Conservation (phyloP, 2,113 vertebrate species). For the Campylomormyrus tamandua region DNA sequence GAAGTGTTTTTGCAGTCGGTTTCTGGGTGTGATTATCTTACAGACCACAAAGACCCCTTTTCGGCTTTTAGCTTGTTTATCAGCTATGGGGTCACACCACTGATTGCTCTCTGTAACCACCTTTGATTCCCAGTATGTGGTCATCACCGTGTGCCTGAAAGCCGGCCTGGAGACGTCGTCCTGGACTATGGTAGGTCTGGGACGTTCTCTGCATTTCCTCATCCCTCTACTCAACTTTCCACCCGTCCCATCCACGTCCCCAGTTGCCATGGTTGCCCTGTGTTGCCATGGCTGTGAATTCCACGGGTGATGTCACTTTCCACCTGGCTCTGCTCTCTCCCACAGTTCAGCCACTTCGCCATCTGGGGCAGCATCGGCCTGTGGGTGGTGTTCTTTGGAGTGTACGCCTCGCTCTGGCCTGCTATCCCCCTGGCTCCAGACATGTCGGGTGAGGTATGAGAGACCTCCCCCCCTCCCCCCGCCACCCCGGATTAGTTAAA, state of each 20-base stretch:
- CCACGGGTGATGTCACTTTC: neutral
- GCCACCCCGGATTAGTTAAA: neutral
- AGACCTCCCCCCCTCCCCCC: neutral
- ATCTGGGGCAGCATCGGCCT: constrained; percentile 96
- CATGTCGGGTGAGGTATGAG: constrained; percentile 97
- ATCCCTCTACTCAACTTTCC: constrained; percentile 28
- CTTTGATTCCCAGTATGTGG: constrained; percentile 79
- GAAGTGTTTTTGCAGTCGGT: neutral
- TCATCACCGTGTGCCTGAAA: constrained; percentile 98
- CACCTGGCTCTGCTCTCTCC: constrained; percentile 19
- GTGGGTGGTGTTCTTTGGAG: constrained; percentile 92
- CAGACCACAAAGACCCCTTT: neutral
- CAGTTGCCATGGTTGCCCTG: neutral
- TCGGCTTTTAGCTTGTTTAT: neutral
- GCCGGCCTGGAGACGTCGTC: constrained; percentile 93
- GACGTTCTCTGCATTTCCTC: constrained; percentile 22
- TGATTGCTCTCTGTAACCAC: neutral
- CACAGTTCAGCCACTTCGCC: constrained; percentile 93
- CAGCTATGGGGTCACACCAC: neutral
- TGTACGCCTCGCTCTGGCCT: constrained; percentile 95
- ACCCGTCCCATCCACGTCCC: neutral
- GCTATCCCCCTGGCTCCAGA: constrained; percentile 88
- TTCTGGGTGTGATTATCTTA: neutral
- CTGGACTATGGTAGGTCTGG: constrained; percentile 86
- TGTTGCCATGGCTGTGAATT: neutral